Percentiles rank a stretch among this genome's conserved stretches.
Conservation (phyloP, 2,113 vertebrate genomes). For the Climacteris rufus region DNA sequence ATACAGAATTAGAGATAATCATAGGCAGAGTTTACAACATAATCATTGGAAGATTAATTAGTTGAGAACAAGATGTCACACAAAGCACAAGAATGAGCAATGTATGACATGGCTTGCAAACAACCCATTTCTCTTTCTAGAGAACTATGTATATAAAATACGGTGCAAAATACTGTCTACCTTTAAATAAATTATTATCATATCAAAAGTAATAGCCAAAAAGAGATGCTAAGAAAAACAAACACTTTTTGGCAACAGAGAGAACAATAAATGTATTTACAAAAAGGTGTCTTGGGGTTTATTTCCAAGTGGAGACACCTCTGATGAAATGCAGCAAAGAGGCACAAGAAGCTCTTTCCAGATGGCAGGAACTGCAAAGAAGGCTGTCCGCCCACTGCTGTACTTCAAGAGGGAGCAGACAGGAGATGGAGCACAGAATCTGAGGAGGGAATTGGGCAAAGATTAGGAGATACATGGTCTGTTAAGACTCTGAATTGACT, state of each 20-base stretch:
- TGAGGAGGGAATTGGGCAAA: background rate
- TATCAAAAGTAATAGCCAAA: background rate
- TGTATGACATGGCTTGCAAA: background rate
- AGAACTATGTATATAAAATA: background rate
- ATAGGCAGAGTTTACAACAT: background rate
- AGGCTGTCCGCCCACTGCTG: background rate
- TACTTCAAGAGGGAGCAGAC: background rate
- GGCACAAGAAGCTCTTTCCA: background rate
- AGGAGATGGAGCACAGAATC: background rate
- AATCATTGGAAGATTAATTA: background rate
- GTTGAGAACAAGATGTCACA: background rate
- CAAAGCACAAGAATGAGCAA: background rate
- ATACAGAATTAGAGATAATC: background rate
- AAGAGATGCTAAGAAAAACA: background rate
- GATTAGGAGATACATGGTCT: background rate
- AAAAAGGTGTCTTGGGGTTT: fast-evolving
- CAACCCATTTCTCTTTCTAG: background rate
- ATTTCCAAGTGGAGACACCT: background rate
- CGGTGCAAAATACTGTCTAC: background rate
- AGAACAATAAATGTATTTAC: background rate
- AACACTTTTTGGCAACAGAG: background rate
- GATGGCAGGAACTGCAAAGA: background rate
- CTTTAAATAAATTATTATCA: background rate
- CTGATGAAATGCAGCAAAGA: background rate
- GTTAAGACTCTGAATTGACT: background rate